These are phyloP conservation scores for Lipophrys pholis DNA, from an alignment of 2,113 vertebrate species.

Conservation along the genomic window DNA sequence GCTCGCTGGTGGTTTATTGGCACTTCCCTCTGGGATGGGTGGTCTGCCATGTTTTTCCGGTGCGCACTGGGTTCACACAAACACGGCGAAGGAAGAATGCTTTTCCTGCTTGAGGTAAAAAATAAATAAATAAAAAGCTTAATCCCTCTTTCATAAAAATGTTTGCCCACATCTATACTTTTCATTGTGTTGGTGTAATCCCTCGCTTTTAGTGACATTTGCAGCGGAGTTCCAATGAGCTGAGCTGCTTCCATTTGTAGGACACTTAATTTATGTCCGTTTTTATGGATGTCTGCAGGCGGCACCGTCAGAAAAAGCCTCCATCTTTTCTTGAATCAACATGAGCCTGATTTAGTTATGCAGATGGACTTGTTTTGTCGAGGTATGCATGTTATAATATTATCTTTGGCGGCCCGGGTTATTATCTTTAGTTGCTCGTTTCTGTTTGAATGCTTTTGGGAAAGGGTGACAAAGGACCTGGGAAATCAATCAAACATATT, in stretches of 20 bases:
- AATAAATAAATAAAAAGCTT: neutral
- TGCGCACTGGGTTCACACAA: slow-evolving; percentile 26
- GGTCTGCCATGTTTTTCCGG: slow-evolving; percentile 48
- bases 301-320: neutral
- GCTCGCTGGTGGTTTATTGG: slow-evolving; percentile 47
- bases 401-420: slow-evolving; percentile 36
- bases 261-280: slow-evolving; percentile 18
- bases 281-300: slow-evolving; percentile 18
- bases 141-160: slow-evolving; percentile 20
- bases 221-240: slow-evolving; percentile 17
- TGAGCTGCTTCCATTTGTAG: slow-evolving; percentile 24
- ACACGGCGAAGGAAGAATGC: neutral
- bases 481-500: slow-evolving; percentile 23
- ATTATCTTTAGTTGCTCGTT: slow-evolving; percentile 42
- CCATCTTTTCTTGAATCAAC: neutral
- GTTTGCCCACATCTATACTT: slow-evolving; percentile 8
- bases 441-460: slow-evolving; percentile 40
- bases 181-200: slow-evolving; percentile 26
- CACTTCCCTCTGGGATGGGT: slow-evolving; percentile 63
- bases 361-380: slow-evolving; percentile 11
- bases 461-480: slow-evolving; percentile 18
- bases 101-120: slow-evolving; percentile 15
- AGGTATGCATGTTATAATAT: slow-evolving; percentile 21
- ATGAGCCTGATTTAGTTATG: slow-evolving; percentile 6
- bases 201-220: slow-evolving; percentile 32